Conservation (phyloP, 2,113 vertebrate genomes). For the Numenius arquata region DNA sequence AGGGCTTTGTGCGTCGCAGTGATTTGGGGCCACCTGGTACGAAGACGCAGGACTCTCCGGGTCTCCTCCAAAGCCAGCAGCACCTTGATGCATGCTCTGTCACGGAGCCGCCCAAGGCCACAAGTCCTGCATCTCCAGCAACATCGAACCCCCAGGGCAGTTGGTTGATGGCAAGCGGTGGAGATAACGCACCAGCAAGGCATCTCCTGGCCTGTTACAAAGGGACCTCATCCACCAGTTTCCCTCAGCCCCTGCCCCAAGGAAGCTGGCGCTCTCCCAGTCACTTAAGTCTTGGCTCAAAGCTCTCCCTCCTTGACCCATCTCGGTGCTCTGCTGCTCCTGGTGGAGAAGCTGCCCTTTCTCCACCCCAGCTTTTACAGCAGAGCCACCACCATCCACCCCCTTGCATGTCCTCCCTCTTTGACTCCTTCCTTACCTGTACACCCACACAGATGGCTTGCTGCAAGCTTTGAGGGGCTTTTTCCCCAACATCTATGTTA, state of each 20-base stretch:
- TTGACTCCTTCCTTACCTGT: neutral
- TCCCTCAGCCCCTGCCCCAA: neutral
- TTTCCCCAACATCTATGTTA: fast-evolving
- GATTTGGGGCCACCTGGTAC: neutral
- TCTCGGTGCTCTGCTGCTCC: neutral
- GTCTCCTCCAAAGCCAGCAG: neutral
- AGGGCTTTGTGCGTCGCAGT: neutral
- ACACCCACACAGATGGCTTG: neutral
- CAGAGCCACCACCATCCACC: neutral
- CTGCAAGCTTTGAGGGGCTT: neutral
- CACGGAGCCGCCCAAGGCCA: neutral
- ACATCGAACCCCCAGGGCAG: neutral
- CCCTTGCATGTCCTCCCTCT: neutral
- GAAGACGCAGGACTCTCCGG: neutral
- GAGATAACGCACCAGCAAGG: neutral
- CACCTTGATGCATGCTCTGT: neutral
- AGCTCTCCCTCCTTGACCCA: neutral
- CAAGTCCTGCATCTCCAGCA: neutral
- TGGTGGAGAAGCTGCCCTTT: neutral
- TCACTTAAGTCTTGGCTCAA: neutral
- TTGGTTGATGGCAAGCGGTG: neutral
- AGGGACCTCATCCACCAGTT: neutral
- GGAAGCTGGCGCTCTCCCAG: neutral
- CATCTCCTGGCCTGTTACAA: neutral
- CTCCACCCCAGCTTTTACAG: neutral